Evolutionary conservation across 2,113 vertebrate genomes (phyloP).

Genomic region (Scolopax mira): DNA sequence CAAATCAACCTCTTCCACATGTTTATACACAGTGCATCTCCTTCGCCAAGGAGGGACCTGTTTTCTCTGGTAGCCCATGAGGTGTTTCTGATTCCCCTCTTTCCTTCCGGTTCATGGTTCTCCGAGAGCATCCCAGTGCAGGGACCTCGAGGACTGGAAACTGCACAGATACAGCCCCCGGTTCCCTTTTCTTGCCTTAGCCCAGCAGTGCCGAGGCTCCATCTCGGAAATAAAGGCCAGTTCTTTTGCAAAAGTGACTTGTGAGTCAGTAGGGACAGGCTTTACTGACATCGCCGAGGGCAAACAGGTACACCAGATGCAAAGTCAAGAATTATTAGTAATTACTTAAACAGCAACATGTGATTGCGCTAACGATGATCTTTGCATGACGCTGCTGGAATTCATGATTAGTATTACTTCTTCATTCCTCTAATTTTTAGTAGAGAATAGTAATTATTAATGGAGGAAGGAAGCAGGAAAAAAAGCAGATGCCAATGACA

Average conservation of each 20-base stretch:
- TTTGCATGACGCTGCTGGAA: slow-evolving; percentile 10
- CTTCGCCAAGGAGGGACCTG: neutral
- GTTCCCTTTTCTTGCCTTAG: neutral
- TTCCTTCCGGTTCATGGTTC: rapidly evolving
- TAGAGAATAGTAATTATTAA: slow-evolving; percentile 53
- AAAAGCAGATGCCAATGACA: slow-evolving; percentile 15
- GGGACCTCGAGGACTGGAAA: neutral
- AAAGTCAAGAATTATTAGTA: slow-evolving; percentile 5
- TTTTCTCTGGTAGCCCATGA: neutral
- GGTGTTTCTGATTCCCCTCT: neutral
- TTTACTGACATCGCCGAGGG: neutral
- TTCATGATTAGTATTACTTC: slow-evolving; percentile 50
- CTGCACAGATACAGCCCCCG: rapidly evolving
- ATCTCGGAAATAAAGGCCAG: neutral
- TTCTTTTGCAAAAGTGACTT: neutral
- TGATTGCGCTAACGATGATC: slow-evolving; percentile 20
- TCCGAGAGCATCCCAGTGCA: neutral
- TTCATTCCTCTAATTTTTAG: slow-evolving; percentile 53
- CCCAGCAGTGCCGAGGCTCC: neutral
- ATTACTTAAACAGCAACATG: slow-evolving; percentile 31
- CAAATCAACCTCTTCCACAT: neutral
- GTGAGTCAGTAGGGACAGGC: neutral
- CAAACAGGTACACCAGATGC: neutral
- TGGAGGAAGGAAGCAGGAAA: neutral
- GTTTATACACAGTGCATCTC: neutral